phyloP scores from a whole-genome alignment of 2,113 vertebrate species.

The Halichoerus grypus region DNA sequence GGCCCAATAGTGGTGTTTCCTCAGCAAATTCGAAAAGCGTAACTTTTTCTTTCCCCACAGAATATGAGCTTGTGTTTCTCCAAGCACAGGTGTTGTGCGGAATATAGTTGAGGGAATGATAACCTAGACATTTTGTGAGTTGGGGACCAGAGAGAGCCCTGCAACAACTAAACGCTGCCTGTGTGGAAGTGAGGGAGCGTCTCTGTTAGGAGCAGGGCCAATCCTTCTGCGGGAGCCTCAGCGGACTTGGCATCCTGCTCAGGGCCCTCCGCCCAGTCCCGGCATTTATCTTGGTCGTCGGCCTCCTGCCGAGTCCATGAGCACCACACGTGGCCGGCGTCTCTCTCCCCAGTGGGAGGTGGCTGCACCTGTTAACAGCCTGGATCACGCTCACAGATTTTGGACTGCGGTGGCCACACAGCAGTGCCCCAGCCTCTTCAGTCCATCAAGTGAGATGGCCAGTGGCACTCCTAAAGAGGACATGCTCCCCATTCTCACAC shows the following conservation, averaged over 20 bases:
- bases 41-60: background rate
- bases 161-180: background rate
- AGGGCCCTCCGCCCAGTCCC: background rate
- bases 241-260: background rate
- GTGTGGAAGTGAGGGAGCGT: background rate
- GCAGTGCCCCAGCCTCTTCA: background rate
- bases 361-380: conserved; percentile 48
- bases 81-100: background rate
- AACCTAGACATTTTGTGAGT: background rate
- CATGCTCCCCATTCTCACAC: background rate
- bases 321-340: background rate
- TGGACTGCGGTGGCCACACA: background rate
- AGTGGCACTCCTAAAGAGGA: background rate
- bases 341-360: background rate
- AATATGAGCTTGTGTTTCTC: background rate
- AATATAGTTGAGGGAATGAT: background rate
- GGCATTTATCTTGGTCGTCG: background rate
- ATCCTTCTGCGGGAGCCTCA: background rate
- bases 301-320: conserved; percentile 27
- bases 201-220: background rate
- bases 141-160: conserved; percentile 16
- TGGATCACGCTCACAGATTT: background rate
- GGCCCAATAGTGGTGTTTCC: background rate
- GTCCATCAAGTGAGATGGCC: background rate
- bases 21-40: background rate